Evolutionary conservation across 2,888 invertebrate genomes (phyloP), one percentile per base, ranked within the genome.

Genomic region (Drosophila nr. medialis): DNA sequence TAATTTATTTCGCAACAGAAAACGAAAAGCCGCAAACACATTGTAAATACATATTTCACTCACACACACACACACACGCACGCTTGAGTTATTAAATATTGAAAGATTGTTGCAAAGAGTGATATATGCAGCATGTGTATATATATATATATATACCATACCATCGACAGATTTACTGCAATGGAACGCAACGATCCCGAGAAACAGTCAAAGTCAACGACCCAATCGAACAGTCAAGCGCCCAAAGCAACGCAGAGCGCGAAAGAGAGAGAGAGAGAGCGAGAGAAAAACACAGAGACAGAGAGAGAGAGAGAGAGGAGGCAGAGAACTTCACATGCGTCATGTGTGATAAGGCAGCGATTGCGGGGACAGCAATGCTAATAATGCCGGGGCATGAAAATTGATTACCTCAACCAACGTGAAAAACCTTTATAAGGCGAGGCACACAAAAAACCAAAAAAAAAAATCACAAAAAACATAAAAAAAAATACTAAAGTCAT

Each of bases 141-240:
- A 50, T 24, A 40, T 48, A 21, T 24, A 38, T 49, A 38, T 48
- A 54, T 45, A 53, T 38, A 21, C 36, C 60, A 65, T 24, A 65
- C 81, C 78, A 86, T 83, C 81, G 83, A 83, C 83, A 86, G 83
- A 83, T 83, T 83, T 83, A 83, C 83, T 83, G 83, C 83, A 83
- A 78, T 83, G 83, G 76, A 74, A 78, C 71, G 71, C 78, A 65
- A 30, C 74, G 77, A 77, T 65, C 68, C 56, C 60, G 58, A 32
- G 62, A 61, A 42, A 59, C 59, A 65, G 63, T 30, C 58, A 73
- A 69, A 77, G 77, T 78, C 78, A 78, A 66, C 68, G 78, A 78
- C 75, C 78, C 65, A 60, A 65, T 29, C 70, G 27, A 45, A 56
- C 56, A 38, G 21, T 32, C 53, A 15, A 59, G 40, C 34, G 36